Conservation (phyloP, 2,888 invertebrate species). For the Philonicus albiceps region DNA sequence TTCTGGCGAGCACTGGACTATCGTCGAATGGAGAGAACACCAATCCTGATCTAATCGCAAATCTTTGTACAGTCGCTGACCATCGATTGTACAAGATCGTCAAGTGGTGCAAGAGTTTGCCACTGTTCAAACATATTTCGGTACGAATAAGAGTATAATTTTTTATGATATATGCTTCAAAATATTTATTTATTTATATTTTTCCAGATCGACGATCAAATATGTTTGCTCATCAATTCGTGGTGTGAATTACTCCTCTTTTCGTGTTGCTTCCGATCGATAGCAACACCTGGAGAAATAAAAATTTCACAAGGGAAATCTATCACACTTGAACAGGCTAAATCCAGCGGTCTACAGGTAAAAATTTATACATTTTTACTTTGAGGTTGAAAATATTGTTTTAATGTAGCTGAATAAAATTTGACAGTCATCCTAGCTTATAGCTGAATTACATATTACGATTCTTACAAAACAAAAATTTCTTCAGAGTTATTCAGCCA, state of each 20-base stretch:
- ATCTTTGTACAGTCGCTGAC: constrained; percentile 93
- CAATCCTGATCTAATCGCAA: constrained; percentile 85
- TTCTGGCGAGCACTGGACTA: constrained; percentile 67
- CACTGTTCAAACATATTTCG: constrained; percentile 94
- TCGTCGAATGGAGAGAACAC: constrained; percentile 68
- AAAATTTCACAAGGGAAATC: constrained; percentile 68
- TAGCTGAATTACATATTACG: too few species aligned
- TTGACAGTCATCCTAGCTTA: neutral
- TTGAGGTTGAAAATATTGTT: too few species aligned
- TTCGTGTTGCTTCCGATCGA: constrained; percentile 94
- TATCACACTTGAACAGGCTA: constrained; percentile 61
- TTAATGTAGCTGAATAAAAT: neutral
- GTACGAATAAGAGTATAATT: constrained; percentile 65
- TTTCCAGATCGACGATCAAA: constrained; percentile 94
- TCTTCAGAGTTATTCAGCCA: neutral
- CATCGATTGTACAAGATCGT: constrained; percentile 96
- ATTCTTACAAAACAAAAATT: too few species aligned
- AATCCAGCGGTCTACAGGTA: constrained; percentile 67
- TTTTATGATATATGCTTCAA: neutral
- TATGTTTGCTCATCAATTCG: constrained; percentile 93
- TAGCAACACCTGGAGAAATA: constrained; percentile 89
- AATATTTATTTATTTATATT: neutral
- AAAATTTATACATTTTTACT: constrained; percentile 48
- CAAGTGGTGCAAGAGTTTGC: constrained; percentile 97
- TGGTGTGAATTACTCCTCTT: constrained; percentile 94